These are phyloP conservation scores for Nesogale talazaci DNA, from an alignment of 2,113 vertebrate species.

Conservation along the genomic window DNA sequence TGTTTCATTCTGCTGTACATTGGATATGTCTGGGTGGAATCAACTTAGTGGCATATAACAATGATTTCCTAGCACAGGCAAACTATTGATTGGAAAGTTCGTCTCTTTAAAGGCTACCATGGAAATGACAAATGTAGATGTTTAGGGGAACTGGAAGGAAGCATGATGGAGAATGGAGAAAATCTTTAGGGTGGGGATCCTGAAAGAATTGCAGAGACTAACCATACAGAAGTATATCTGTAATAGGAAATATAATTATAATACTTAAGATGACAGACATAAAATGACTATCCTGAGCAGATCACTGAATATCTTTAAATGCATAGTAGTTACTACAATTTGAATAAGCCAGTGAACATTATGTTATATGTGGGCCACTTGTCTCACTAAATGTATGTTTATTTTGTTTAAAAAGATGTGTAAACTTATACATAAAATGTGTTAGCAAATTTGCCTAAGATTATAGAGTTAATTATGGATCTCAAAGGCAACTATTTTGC, in stretches of 20 bases:
- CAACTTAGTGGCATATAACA: no score
- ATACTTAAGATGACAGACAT: not conserved
- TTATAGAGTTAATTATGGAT: slow-evolving; percentile 6
- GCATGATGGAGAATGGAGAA: not conserved
- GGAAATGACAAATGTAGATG: not conserved
- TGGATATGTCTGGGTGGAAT: no score
- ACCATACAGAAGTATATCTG: not conserved
- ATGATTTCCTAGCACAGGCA: not conserved
- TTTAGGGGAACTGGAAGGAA: not conserved
- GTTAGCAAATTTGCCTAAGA: not conserved
- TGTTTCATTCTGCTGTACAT: no score
- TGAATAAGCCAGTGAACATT: not conserved
- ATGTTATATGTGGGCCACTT: not conserved
- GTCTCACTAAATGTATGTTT: not conserved
- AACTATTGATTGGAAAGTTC: not conserved
- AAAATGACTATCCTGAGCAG: not conserved
- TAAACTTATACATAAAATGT: not conserved
- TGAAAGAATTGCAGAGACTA: not conserved
- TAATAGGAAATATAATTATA: not conserved
- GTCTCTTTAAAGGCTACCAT: not conserved
- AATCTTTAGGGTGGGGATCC: not conserved
- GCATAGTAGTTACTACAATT: not conserved
- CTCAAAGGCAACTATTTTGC: not conserved
- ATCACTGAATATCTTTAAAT: not conserved
- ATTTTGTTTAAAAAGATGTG: not conserved